Conservation (phyloP, 2,113 vertebrate genomes). For the Marmota flaviventris region DNA sequence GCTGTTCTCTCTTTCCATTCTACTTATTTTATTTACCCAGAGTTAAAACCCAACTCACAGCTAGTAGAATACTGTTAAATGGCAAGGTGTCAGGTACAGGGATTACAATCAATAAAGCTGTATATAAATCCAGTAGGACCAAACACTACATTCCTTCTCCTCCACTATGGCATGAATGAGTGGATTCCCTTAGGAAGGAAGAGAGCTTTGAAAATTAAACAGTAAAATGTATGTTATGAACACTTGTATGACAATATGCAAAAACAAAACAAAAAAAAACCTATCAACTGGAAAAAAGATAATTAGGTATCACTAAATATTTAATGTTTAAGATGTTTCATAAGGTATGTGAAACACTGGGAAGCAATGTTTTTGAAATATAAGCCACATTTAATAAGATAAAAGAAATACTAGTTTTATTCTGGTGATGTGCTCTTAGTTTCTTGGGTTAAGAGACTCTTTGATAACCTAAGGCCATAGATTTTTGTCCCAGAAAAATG, state of each 20-base stretch:
- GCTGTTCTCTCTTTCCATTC: background rate
- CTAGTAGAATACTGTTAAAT: background rate
- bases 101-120: conserved; percentile 30
- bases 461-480: background rate
- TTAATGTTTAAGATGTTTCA: conserved; percentile 52
- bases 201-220: conserved; percentile 32
- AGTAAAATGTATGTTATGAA: background rate
- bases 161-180: background rate
- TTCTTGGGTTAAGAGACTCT: background rate
- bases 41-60: conserved; percentile 26
- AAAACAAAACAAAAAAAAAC: background rate
- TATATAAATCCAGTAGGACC: background rate
- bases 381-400: background rate
- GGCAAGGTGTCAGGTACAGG: background rate
- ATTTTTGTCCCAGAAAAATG: conserved; percentile 23
- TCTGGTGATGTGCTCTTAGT: background rate
- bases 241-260: background rate
- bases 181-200: conserved; percentile 11
- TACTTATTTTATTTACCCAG: conserved; percentile 44
- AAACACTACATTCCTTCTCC: conserved; percentile 19
- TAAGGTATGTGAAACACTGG: background rate
- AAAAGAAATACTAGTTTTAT: conserved; percentile 38
- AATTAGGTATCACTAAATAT: background rate
- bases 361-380: conserved; percentile 37
- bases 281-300: conserved; percentile 30